Percentiles rank a stretch among this genome's conserved stretches.
phyloP scores from a whole-genome alignment of 2,113 vertebrate species.

The Forbesichthys papilliferus region DNA sequence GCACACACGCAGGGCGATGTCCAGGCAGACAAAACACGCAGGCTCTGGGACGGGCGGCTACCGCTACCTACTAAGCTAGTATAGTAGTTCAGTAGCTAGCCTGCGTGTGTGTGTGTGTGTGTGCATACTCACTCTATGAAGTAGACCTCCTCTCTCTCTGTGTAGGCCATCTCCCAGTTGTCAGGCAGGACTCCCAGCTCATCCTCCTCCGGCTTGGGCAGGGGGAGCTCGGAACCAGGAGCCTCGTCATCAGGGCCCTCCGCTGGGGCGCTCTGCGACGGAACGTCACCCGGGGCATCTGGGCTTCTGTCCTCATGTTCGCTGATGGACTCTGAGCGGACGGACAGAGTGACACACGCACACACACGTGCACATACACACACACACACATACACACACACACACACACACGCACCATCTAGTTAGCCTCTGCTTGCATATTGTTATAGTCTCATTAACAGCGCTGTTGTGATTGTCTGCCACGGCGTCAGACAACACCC shows the following conservation, averaged over 20 bases:
- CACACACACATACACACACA: background rate
- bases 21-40: too few relatives aligned
- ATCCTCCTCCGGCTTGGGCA: constrained; percentile 83
- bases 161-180: constrained; percentile 99
- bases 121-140: constrained; percentile 94
- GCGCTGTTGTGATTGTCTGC: too few relatives aligned
- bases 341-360: background rate
- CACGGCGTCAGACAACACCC: too few relatives aligned
- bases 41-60: too few relatives aligned
- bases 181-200: constrained; percentile 91
- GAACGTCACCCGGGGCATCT: constrained; percentile 84
- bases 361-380: background rate
- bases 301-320: constrained; percentile 94
- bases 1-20: background rate
- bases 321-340: constrained; percentile 85
- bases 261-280: constrained; percentile 76
- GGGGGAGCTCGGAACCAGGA: constrained; percentile 76
- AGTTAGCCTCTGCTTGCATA: too few relatives aligned
- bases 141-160: constrained; percentile 98
- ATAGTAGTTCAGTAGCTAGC: too few relatives aligned
- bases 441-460: too few relatives aligned
- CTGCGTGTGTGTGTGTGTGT: constrained; percentile 6
- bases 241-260: constrained; percentile 82
- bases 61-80: too few relatives aligned
- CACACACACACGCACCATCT: background rate